These are phyloP conservation scores for Morelia viridis DNA, from an alignment of 2,797 vertebrate species.

Conservation along the genomic window DNA sequence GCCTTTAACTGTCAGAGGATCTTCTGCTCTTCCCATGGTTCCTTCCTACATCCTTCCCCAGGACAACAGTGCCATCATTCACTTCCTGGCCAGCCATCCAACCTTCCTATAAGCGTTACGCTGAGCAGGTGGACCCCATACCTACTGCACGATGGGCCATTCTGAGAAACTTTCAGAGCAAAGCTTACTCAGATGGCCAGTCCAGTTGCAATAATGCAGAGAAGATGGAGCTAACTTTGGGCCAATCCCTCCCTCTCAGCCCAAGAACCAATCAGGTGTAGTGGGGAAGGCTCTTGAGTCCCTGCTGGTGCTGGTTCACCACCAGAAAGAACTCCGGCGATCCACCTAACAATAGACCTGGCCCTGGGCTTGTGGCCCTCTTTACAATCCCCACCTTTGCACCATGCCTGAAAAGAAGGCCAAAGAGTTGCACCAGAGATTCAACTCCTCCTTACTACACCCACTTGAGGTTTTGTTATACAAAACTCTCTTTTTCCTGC, in stretches of 20 bases:
- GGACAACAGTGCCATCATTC: not conserved
- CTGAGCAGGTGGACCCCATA: not conserved
- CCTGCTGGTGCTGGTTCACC: not conserved
- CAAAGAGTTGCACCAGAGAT: conserved; percentile 18
- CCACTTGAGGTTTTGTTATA: conserved; percentile 36
- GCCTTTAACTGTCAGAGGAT: not conserved
- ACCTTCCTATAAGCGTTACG: not conserved
- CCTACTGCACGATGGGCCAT: not conserved
- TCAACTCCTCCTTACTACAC: conserved; percentile 36
- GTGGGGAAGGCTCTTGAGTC: not conserved
- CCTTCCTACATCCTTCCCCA: not conserved
- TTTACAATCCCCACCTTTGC: not conserved
- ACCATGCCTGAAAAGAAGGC: not conserved
- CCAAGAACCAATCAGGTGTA: no score
- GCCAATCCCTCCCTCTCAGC: no score
- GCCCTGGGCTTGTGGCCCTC: not conserved
- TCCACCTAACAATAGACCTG: not conserved
- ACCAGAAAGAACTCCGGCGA: not conserved
- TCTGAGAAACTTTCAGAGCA: not conserved
- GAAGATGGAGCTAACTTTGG: not conserved
- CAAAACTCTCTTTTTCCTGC: not conserved
- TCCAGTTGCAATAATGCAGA: not conserved
- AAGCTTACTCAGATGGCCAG: not conserved
- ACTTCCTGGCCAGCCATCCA: not conserved
- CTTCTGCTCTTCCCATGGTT: not conserved